phyloP scores from a whole-genome alignment of 2,797 vertebrate genomes.

The Orestias chungarensis region DNA sequence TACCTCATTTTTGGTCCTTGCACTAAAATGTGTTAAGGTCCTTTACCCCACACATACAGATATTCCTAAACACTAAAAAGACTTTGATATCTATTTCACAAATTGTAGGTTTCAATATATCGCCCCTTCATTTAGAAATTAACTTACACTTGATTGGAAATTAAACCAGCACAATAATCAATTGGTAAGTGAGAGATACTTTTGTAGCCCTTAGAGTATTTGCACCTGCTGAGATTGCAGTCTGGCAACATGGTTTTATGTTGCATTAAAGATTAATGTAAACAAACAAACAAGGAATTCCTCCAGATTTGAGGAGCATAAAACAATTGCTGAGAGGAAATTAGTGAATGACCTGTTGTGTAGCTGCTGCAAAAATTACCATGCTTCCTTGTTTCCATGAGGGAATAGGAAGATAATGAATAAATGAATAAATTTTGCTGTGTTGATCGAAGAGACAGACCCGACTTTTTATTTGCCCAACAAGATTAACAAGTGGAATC shows the following conservation, averaged over 20 bases:
- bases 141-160: conserved; percentile 23
- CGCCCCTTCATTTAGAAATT: conserved; percentile 19
- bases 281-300: conserved; percentile 27
- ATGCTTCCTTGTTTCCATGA: conserved; percentile 17
- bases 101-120: conserved; percentile 28
- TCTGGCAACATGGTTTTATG: conserved; percentile 21
- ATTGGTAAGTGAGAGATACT: conserved; percentile 10
- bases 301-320: conserved; percentile 3
- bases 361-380: conserved; percentile 18
- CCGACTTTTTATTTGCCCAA: conserved; percentile 9
- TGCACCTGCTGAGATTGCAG: conserved; percentile 28
- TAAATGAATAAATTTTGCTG: conserved; percentile 27
- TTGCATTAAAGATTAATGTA: conserved; percentile 42
- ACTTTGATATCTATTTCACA: conserved; percentile 30
- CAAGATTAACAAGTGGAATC: conserved; percentile 34
- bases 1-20: conserved; percentile 1
- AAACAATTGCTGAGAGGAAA: conserved; percentile 13
- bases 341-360: conserved; percentile 38
- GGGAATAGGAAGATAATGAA: conserved; percentile 15
- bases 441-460: conserved; percentile 15
- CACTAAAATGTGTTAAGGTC: conserved; percentile 2
- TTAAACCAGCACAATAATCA: conserved; percentile 3
- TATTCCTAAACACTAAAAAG: conserved; percentile 16
- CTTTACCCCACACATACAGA: conserved; percentile 15
- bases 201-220: conserved; percentile 21